phyloP scores from a whole-genome alignment of 2,113 vertebrate species.

The Pelecanus crispus region DNA sequence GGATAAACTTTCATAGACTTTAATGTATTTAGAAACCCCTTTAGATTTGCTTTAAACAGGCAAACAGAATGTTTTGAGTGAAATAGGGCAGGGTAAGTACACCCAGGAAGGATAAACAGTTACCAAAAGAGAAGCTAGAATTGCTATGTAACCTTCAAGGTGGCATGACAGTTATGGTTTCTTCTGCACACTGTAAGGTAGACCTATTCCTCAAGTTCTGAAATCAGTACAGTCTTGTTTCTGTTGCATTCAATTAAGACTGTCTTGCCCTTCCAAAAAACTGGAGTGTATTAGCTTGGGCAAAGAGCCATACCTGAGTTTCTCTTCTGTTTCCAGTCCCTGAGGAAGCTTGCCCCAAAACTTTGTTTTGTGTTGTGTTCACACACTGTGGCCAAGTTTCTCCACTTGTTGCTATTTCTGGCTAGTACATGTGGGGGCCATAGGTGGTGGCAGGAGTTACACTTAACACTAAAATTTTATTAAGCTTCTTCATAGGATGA shows the following conservation, averaged over 20 bases:
- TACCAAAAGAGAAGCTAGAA: background rate
- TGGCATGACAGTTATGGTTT: background rate
- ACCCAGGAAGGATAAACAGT: background rate
- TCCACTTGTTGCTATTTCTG: background rate
- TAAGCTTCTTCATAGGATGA: background rate
- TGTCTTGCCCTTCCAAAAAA: background rate
- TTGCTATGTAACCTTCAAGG: background rate
- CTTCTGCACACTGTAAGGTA: background rate
- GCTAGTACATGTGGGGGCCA: too few species aligned
- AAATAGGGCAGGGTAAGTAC: background rate
- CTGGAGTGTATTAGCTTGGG: too few species aligned
- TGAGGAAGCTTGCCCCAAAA: background rate
- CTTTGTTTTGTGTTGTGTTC: background rate
- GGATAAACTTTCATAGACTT: background rate
- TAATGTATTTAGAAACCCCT: background rate
- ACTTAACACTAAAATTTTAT: too few species aligned
- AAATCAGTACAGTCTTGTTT: background rate
- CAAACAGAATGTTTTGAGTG: background rate
- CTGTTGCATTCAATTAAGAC: background rate
- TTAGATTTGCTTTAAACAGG: background rate
- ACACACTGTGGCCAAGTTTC: background rate
- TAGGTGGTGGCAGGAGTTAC: background rate
- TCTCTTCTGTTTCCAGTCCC: background rate
- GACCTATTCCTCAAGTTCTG: background rate
- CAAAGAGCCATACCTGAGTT: background rate